Evolutionary conservation across 2,888 invertebrate genomes (phyloP), one percentile per base, ranked within the genome.

Genomic region (Gymnocheta viridis): DNA sequence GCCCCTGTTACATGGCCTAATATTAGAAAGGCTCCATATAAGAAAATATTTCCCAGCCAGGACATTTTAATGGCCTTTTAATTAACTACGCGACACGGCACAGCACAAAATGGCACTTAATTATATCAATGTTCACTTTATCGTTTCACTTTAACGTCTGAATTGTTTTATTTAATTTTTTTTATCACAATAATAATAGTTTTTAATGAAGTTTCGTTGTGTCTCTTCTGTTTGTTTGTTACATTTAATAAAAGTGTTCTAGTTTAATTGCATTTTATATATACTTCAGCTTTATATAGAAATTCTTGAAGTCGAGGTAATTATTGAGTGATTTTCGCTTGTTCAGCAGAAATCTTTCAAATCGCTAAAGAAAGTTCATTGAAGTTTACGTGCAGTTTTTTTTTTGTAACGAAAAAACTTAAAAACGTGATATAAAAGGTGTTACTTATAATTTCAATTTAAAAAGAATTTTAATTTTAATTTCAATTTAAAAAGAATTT

Each of bases 211-310:
- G 14, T 35, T 66, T 22, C 24, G 38, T 62, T 74, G 14, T 67
- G 4, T 47, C 29, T 64, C 14, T 62, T 56, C 27, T 35, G 38
- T 58, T 69, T 47, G 35, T 60, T 73, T 78, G 19, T 51, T 60
- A n/a, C 44, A 17, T 80, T 76, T 64, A 27, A 24, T 80, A 58
- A 49, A 66, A 54, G 27, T 67, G 14, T 32, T 74, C 38, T 72
- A 54, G 56, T 60, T 82, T 66, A 76, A 72, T 58, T 47, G 14
- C 17, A 24, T 54, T 66, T 35, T 14, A 70, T 35, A 32, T 51
- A 51, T 12, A 38, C 14, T 62, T 47, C 41, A 22, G 41, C 41
- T 79, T 82, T 82, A 82, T 82, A 85, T 78, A 82, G 62, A 85
- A 74, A 54, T 76, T 74, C 22, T 35, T 73, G 35, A 17, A 66